phyloP scores from a whole-genome alignment of 2,888 invertebrate species.

The Azorinus chamasolen region DNA sequence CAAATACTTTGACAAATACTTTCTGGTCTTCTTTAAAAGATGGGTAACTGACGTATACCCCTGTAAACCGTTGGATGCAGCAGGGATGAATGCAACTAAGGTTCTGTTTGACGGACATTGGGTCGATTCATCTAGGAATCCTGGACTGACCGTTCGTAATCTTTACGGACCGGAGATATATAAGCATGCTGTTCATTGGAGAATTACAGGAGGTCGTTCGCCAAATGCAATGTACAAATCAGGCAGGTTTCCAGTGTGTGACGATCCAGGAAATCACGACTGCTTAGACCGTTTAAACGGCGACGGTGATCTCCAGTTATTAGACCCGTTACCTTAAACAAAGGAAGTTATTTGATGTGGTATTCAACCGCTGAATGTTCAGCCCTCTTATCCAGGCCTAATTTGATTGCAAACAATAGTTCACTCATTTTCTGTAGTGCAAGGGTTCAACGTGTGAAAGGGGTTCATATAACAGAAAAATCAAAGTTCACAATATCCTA shows the following conservation, averaged over 20 bases:
- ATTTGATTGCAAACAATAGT: too few species aligned
- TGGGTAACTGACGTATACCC: too few species aligned
- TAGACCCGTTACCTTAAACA: conserved; percentile 50
- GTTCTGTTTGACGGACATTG: conserved; percentile 77
- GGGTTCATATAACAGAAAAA: too few species aligned
- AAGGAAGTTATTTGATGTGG: too few species aligned
- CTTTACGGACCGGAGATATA: conserved; percentile 81
- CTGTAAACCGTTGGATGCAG: too few species aligned
- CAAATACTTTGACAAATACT: too few species aligned
- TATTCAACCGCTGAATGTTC: too few species aligned
- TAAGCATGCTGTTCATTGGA: conserved; percentile 81
- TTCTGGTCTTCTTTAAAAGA: too few species aligned
- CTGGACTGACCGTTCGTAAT: conserved; percentile 80
- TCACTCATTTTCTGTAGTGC: too few species aligned
- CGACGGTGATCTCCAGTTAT: conserved; percentile 81
- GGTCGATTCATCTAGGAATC: conserved; percentile 79
- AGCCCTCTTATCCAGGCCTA: too few species aligned
- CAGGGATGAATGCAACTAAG: conserved; percentile 69
- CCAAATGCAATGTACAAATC: conserved; percentile 76
- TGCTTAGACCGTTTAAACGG: conserved; percentile 80
- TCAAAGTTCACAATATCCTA: too few species aligned
- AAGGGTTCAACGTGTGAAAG: too few species aligned
- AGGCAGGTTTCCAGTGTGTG: conserved; percentile 74
- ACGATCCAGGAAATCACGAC: conserved; percentile 71
- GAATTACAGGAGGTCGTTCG: conserved; percentile 55